These are phyloP conservation scores for Schizaphis graminum DNA, from an alignment of 2,888 invertebrate species.

Conservation along the genomic window DNA sequence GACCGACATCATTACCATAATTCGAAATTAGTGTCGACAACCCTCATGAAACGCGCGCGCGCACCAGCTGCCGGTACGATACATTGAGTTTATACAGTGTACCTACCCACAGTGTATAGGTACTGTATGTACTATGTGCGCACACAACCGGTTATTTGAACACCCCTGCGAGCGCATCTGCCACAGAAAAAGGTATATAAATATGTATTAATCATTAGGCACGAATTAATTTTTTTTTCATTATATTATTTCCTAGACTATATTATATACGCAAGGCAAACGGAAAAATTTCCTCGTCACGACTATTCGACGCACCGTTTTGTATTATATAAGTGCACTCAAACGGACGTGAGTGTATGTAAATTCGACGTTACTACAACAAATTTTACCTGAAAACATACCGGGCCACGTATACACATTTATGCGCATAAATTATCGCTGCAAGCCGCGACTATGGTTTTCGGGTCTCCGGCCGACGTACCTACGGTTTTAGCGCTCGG, in stretches of 20 bases:
- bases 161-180: constrained; percentile 26
- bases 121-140: background rate
- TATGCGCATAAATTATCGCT: background rate
- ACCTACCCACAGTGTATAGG: background rate
- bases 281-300: background rate
- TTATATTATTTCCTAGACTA: background rate
- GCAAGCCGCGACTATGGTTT: background rate
- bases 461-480: background rate
- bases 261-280: background rate
- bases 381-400: background rate
- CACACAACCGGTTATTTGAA: constrained; percentile 19
- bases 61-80: constrained; percentile 16
- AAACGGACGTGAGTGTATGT: background rate
- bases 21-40: constrained; percentile 53
- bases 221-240: background rate
- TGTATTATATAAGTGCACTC: background rate
- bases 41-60: constrained; percentile 9
- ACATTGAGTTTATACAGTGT: too few species aligned
- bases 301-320: background rate
- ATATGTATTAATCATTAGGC: background rate
- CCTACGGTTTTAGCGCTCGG: background rate
- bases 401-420: background rate
- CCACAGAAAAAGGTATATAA: background rate
- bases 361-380: background rate
- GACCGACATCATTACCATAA: constrained; percentile 44